A percentile compares a stretch with the other conserved stretches of the same genome.
Evolutionary conservation across 2,113 vertebrate species (phyloP).

Genomic region (Rhineura floridana): DNA sequence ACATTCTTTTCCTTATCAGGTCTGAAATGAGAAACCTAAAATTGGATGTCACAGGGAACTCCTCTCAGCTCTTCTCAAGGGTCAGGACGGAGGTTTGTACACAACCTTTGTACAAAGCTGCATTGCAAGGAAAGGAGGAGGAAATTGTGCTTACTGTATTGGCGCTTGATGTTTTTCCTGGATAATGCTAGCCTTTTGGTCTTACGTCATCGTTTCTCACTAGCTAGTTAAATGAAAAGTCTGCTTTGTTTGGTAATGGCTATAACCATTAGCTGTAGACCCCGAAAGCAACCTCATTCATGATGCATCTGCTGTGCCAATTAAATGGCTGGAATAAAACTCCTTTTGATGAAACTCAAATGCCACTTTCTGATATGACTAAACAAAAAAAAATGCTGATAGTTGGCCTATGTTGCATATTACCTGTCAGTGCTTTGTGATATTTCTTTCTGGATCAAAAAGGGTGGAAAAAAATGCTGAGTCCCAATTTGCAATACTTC

Average conservation of each 20-base stretch:
- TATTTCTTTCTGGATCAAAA: conserved; percentile 39
- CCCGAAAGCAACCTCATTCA: conserved; percentile 47
- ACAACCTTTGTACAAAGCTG: background rate
- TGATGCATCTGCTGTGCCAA: conserved; percentile 22
- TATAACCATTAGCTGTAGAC: conserved; percentile 11
- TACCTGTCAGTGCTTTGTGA: conserved; percentile 25
- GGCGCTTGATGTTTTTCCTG: conserved; percentile 39
- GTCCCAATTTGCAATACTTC: conserved; percentile 12
- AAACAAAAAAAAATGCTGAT: accelerated
- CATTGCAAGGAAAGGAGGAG: conserved; percentile 1
- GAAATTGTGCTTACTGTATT: conserved; percentile 19
- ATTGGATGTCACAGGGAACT: conserved; percentile 9
- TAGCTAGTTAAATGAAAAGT: conserved; percentile 50
- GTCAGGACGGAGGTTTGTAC: background rate
- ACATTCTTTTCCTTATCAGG: conserved; percentile 16
- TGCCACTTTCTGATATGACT: conserved; percentile 39
- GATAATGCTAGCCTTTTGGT: conserved; percentile 44
- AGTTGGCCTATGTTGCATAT: conserved; percentile 30
- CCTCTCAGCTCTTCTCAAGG: conserved; percentile 7
- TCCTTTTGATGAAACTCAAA: conserved; percentile 56
- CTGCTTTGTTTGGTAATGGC: conserved; percentile 42
- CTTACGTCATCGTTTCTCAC: conserved; percentile 40
- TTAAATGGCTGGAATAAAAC: conserved; percentile 49
- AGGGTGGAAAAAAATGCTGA: background rate
- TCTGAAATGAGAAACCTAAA: conserved; percentile 14